Conservation (phyloP, 2,113 vertebrate genomes). For the Pycnonotus jocosus region DNA sequence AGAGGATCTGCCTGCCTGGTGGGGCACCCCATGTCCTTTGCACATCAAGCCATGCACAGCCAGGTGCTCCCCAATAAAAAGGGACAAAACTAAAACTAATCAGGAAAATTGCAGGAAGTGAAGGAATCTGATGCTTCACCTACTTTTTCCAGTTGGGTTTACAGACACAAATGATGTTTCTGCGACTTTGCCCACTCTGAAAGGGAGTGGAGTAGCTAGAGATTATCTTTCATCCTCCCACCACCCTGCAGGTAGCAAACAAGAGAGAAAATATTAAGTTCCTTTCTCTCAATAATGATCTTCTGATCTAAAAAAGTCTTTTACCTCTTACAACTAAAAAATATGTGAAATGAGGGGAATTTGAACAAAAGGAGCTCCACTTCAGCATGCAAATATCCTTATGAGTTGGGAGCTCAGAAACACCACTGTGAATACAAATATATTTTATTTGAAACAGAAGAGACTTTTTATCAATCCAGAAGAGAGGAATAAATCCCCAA, state of each 20-base stretch:
- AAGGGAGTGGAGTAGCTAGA: not conserved
- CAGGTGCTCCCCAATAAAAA: not conserved
- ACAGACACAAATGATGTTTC: not conserved
- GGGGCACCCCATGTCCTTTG: not conserved
- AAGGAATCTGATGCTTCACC: not conserved
- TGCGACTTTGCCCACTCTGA: not conserved
- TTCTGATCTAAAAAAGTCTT: not conserved
- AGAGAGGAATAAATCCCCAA: not conserved
- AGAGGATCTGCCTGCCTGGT: not conserved
- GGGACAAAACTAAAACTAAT: not conserved
- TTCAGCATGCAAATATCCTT: conserved; percentile 6
- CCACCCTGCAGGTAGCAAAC: not conserved
- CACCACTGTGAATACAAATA: not conserved
- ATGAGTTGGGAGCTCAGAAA: not conserved
- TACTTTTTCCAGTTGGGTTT: not conserved
- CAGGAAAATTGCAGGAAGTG: not conserved
- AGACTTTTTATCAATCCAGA: not conserved
- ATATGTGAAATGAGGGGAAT: not conserved
- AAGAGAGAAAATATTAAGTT: not conserved
- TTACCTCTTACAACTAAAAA: not conserved
- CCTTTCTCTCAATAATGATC: not conserved
- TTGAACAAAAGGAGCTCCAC: not conserved
- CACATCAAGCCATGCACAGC: not conserved
- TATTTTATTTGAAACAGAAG: not conserved
- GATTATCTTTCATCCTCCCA: not conserved